These are phyloP conservation scores for Eleginops maclovinus DNA, from an alignment of 2,113 vertebrate genomes.

Conservation along the genomic window DNA sequence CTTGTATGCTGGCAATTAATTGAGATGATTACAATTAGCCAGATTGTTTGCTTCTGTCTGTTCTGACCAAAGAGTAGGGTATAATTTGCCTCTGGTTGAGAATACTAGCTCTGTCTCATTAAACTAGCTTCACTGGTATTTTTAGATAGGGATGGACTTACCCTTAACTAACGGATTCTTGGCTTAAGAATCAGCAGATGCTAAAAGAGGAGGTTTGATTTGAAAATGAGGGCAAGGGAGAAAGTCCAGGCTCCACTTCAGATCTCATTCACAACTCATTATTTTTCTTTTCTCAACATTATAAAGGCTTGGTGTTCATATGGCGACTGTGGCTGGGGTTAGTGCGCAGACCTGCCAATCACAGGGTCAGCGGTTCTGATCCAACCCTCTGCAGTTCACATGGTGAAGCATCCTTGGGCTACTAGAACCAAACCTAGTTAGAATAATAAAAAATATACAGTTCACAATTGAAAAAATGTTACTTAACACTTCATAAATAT, in stretches of 20 bases:
- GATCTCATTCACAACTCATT: background rate
- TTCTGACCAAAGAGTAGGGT: conserved; percentile 52
- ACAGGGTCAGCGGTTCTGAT: too few relatives aligned
- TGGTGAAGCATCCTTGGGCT: too few relatives aligned
- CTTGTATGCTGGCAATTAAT: conserved; percentile 64
- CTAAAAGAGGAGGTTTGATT: conserved; percentile 41
- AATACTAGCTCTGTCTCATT: conserved; percentile 49
- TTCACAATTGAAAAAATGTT: background rate
- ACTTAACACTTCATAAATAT: too few relatives aligned
- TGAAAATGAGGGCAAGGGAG: conserved; percentile 19
- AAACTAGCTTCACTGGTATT: conserved; percentile 30
- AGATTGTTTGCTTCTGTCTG: conserved; percentile 58
- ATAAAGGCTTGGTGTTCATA: background rate
- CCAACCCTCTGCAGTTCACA: too few relatives aligned
- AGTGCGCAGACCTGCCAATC: too few relatives aligned
- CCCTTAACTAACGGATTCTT: conserved; percentile 48
- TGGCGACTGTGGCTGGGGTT: too few relatives aligned
- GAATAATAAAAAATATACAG: background rate
- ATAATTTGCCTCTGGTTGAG: conserved; percentile 53
- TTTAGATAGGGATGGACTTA: conserved; percentile 41
- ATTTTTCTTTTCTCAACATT: background rate
- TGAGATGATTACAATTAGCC: conserved; percentile 71
- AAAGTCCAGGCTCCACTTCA: conserved; percentile 12
- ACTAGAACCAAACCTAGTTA: background rate
- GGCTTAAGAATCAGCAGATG: conserved; percentile 45